Percentiles rank a stretch among this genome's conserved stretches.
Evolutionary conservation across 1,140 invertebrate genomes (phyloP).

Genomic region (Drosophila kepulauana): DNA sequence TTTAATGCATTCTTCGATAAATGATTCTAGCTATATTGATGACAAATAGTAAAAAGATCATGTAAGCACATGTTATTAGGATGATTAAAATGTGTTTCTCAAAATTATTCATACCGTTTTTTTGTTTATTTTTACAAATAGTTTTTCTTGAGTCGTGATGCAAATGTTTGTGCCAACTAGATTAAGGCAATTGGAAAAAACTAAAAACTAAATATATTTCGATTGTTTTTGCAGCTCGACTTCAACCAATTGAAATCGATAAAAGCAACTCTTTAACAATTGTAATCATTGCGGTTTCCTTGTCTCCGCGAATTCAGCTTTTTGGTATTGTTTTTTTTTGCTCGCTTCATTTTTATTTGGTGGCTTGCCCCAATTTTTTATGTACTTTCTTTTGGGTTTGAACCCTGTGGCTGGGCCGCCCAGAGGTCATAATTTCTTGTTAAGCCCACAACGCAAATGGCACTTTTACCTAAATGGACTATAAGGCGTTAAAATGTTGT

Average conservation of each 20-base stretch:
- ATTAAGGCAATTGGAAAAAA: background rate
- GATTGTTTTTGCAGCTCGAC: background rate
- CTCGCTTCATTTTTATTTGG: background rate
- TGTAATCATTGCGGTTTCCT: background rate
- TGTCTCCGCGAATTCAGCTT: constrained; percentile 4
- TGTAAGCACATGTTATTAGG: constrained; percentile 8
- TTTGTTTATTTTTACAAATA: background rate
- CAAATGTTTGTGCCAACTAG: background rate
- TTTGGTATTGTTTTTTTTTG: constrained; percentile 1
- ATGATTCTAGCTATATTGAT: background rate
- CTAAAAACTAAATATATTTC: background rate
- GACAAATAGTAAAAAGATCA: background rate
- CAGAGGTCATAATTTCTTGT: constrained; percentile 78
- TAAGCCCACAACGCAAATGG: constrained; percentile 76
- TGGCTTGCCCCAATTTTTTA: constrained; percentile 36
- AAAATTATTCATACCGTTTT: constrained; percentile 14
- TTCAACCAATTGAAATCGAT: constrained; percentile 1
- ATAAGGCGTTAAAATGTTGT: constrained; percentile 83
- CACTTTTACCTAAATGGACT: constrained; percentile 82
- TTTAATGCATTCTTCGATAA: background rate
- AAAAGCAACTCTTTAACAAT: background rate
- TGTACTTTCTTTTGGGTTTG: constrained; percentile 23
- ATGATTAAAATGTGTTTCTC: constrained; percentile 18
- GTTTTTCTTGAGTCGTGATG: background rate
- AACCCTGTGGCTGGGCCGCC: constrained; percentile 35